Conservation (phyloP, 2,888 invertebrate species). For the Hipparchia semele region DNA sequence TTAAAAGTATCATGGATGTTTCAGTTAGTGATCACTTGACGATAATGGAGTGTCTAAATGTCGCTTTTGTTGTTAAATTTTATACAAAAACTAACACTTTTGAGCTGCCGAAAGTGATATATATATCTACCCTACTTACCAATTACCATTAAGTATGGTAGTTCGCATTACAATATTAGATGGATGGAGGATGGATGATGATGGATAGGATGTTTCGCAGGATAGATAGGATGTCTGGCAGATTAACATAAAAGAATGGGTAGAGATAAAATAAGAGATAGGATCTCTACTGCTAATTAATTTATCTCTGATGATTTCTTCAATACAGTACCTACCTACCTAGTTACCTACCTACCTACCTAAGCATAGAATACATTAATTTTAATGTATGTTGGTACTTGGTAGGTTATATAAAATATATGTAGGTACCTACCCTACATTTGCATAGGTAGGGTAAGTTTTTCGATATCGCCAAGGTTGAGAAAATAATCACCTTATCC, state of each 20-base stretch:
- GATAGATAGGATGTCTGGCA: not conserved
- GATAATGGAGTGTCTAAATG: conserved; percentile 58
- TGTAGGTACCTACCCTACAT: no score
- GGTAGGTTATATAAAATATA: no score
- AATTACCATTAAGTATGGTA: not conserved
- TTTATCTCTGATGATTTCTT: no score
- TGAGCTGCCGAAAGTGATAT: conserved; percentile 39
- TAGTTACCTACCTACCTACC: no score
- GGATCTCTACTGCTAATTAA: not conserved
- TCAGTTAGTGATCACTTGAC: conserved; percentile 47
- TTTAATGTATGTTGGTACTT: no score
- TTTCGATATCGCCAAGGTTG: no score
- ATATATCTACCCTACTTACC: not conserved
- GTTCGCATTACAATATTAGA: not conserved
- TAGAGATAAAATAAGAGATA: not conserved
- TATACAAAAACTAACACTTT: conserved; percentile 46
- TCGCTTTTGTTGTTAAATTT: conserved; percentile 55
- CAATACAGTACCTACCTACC: no score
- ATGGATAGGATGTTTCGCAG: not conserved
- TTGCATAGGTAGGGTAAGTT: no score
- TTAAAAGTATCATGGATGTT: conserved; percentile 48
- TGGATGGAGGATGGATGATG: no score
- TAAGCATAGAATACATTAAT: no score
- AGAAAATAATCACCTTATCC: no score
- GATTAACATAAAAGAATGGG: not conserved